Evolutionary conservation across 2,113 vertebrate genomes (phyloP).

Genomic region (Myotis davidii): DNA sequence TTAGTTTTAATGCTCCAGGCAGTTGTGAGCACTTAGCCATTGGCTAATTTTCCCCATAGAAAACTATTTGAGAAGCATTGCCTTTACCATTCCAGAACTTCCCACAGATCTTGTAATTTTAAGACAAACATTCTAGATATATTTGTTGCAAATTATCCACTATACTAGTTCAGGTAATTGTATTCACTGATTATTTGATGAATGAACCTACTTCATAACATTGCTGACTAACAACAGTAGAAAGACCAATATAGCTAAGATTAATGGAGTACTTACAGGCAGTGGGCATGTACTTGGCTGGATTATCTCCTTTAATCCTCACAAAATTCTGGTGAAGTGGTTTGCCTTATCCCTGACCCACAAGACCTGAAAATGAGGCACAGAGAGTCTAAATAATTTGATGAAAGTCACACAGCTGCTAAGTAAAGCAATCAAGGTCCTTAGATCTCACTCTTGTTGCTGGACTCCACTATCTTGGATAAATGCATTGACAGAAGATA

Average conservation of each 20-base stretch:
- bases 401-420: neutral
- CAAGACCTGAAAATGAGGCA: neutral
- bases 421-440: neutral
- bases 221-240: neutral
- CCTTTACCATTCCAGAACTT: neutral
- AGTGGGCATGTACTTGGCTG: neutral
- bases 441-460: neutral
- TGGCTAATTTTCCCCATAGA: neutral
- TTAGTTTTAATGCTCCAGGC: neutral
- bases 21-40: neutral
- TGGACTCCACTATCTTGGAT: neutral
- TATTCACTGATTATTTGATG: neutral
- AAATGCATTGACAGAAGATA: neutral
- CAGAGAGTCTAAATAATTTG: neutral
- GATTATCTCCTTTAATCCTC: neutral
- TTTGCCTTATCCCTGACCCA: neutral
- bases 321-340: neutral
- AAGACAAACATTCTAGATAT: neutral
- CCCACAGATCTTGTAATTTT: neutral
- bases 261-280: neutral
- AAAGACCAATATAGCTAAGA: neutral
- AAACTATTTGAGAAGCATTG: neutral
- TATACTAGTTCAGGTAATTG: neutral
- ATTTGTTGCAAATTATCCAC: neutral
- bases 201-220: neutral